Percentiles rank a stretch among this genome's conserved stretches.
Evolutionary conservation across 2,113 vertebrate genomes (phyloP).

Genomic region (Corydoras sp.): DNA sequence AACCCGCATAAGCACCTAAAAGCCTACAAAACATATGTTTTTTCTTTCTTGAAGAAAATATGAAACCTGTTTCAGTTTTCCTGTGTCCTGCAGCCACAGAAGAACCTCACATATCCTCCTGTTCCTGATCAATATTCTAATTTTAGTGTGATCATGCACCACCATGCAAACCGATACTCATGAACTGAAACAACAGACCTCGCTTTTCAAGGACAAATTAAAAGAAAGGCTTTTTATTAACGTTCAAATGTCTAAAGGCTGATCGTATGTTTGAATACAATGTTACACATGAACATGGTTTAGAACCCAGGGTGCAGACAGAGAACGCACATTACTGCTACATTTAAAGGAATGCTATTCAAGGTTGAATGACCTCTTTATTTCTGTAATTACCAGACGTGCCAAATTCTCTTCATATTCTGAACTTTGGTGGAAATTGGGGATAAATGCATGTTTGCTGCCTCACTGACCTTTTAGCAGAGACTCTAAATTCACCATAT

Average conservation of each 20-base stretch:
- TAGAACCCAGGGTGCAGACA: too few relatives aligned
- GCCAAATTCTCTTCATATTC: background rate
- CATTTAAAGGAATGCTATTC: too few relatives aligned
- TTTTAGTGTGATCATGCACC: slow-evolving; percentile 61
- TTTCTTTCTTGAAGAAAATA: background rate
- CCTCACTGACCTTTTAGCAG: slow-evolving; percentile 56
- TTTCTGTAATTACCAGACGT: too few relatives aligned
- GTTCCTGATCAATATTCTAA: slow-evolving; percentile 63
- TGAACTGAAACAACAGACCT: slow-evolving; percentile 43
- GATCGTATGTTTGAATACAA: too few relatives aligned
- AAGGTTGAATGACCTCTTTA: too few relatives aligned
- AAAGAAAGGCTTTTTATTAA: background rate
- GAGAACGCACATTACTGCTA: too few relatives aligned
- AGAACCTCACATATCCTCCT: slow-evolving; percentile 33
- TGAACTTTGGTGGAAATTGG: background rate
- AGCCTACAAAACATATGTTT: slow-evolving; percentile 1
- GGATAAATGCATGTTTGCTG: background rate
- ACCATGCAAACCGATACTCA: slow-evolving; percentile 59
- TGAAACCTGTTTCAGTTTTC: slow-evolving; percentile 8
- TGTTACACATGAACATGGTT: too few relatives aligned
- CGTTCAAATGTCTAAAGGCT: background rate
- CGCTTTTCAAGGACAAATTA: slow-evolving; percentile 41
- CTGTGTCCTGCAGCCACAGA: slow-evolving; percentile 9
- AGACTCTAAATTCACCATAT: slow-evolving; percentile 68
- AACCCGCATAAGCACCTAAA: slow-evolving; percentile 25